phyloP scores from a whole-genome alignment of 1,140 invertebrate species.

The Drosophila paulistorum region DNA sequence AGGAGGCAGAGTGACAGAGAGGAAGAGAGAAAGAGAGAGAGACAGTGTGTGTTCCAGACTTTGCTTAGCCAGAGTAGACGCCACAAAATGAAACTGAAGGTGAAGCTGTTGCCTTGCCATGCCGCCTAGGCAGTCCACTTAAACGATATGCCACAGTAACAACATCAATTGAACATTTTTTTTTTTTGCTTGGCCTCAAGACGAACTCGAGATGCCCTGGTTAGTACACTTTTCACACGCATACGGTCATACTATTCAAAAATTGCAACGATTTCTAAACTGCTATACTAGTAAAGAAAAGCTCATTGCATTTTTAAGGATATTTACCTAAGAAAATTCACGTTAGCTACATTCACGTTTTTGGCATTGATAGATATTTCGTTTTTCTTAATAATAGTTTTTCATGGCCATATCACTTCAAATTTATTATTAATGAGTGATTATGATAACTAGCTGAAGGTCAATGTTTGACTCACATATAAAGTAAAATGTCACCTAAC shows the following conservation, averaged over 20 bases:
- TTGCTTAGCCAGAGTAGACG: conserved; percentile 49
- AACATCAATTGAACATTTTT: conserved; percentile 25
- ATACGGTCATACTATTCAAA: not conserved
- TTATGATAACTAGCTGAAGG: too few species aligned
- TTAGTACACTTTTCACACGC: not conserved
- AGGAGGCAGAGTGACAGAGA: conserved; percentile 3
- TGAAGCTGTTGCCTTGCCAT: conserved; percentile 58
- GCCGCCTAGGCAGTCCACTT: conserved; percentile 52
- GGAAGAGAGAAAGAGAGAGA: not conserved
- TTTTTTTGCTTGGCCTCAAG: not conserved
- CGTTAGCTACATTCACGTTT: too few species aligned
- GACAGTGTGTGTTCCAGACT: conserved; percentile 4
- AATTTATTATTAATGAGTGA: too few species aligned
- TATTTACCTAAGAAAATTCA: too few species aligned
- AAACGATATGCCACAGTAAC: conserved; percentile 65
- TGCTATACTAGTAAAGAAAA: too few species aligned
- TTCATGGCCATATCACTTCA: too few species aligned
- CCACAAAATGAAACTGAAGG: conserved; percentile 53
- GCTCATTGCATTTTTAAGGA: too few species aligned
- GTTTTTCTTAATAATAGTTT: too few species aligned
- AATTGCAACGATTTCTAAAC: too few species aligned
- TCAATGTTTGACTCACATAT: too few species aligned
- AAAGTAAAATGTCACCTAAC: too few species aligned
- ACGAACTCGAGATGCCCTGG: conserved; percentile 41
- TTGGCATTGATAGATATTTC: too few species aligned